Conservation (phyloP, 2,888 invertebrate species). For the Gnatocerus cornutus region DNA sequence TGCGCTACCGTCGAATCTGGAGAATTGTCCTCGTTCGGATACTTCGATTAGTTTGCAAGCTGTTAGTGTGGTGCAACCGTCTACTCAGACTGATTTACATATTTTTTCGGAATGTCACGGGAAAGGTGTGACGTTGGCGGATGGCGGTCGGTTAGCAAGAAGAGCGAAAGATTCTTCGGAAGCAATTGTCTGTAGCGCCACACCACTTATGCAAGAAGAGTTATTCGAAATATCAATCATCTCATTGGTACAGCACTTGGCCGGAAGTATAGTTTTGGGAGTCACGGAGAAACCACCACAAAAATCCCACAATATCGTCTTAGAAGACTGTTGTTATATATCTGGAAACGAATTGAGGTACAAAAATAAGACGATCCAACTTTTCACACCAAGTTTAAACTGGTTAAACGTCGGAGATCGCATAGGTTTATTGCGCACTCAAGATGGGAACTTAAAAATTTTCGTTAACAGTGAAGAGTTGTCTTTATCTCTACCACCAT, state of each 20-base stretch:
- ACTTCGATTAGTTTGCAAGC: constrained; percentile 68
- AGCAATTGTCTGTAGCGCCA: constrained; percentile 81
- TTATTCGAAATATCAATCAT: constrained; percentile 85
- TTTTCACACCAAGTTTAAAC: constrained; percentile 83
- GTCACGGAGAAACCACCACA: constrained; percentile 77
- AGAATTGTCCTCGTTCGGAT: constrained; percentile 66
- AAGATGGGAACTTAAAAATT: constrained; percentile 81
- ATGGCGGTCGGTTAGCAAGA: constrained; percentile 73
- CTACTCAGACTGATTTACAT: constrained; percentile 67
- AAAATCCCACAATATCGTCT: constrained; percentile 78
- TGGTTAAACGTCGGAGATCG: constrained; percentile 88
- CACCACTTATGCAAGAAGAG: constrained; percentile 82
- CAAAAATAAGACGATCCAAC: constrained; percentile 78
- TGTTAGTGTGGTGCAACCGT: constrained; percentile 63
- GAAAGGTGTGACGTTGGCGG: constrained; percentile 80
- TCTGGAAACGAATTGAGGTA: constrained; percentile 82
- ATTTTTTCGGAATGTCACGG: constrained; percentile 79
- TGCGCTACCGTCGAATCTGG: constrained; percentile 60
- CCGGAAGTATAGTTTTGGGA: constrained; percentile 86
- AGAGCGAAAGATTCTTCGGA: constrained; percentile 73
- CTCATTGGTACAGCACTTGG: constrained; percentile 77
- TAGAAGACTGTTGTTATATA: constrained; percentile 81
- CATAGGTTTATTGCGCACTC: constrained; percentile 82
- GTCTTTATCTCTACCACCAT: constrained; percentile 63
- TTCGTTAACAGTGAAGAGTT: constrained; percentile 89